Base-by-base conservation (phyloP, 2,797 vertebrate species). In the Squalus acanthias region DNA sequence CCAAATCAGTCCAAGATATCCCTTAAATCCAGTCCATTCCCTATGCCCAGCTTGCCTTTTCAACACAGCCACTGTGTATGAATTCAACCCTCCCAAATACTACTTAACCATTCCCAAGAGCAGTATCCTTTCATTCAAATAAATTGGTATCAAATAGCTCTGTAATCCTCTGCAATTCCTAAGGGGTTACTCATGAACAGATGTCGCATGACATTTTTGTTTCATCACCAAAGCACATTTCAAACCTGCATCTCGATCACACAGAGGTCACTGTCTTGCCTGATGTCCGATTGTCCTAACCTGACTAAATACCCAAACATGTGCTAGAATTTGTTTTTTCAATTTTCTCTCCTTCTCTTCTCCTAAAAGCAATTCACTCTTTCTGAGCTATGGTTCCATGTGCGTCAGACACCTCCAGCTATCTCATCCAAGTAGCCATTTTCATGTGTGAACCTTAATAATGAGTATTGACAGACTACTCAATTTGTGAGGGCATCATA, bases 81-180 rank as follows among this genome's bases (percentile, higher is more conserved):
- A 65, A 17, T 63, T 60, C 88, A 33, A n/a, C 60, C 29, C 13
- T 63, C 87, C 26, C 57, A 91, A 33, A 91, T 63, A 63, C 33
- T 89, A 33, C 15, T 65, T n/a, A 33, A 85, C 82, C 17, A 85
- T 85, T 85, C 46, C 82, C 82, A 50, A 85, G 82, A 85, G 46
- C 39, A 2, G 20, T 50, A 85, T 85, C 82, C 39, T 50, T 85
- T 85, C 39, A 63, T n/a, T 65, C 29, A 91, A 63, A 91, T 63
- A 91, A 91, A 91, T 91, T 91, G 88, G 88, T 60, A 85, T 65
- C 74, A 91, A 60, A 63, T n/a, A 65, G 53, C 57, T 91, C 60
- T 91, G 29, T 91, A 91, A 91, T 91, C 88, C 29, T 33, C 13
- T 33, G 57, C 13, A 91, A 91, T 63, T 29, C 26, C 29, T 63